Evolutionary conservation across 2,113 vertebrate species (phyloP), one percentile per base, ranked within the genome.

Genomic region (Sigmodon hispidus): DNA sequence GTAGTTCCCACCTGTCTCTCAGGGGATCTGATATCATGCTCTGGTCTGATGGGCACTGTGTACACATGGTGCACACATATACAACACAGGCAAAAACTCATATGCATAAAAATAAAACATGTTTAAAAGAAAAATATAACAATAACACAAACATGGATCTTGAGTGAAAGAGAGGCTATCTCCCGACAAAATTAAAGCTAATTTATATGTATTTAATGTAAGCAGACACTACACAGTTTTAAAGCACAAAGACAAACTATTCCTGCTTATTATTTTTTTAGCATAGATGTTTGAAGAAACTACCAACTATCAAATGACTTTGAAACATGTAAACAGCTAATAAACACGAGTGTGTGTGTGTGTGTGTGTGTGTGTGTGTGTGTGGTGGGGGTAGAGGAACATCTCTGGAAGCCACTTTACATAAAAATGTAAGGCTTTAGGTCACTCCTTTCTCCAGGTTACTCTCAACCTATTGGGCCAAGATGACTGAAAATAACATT

Each of bases 311-410:
- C 34, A 90, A 93, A 84, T 83, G 26, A 9, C 8, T 36, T 63
- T 75, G 69, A 96, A 90, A 65, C 2, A 77, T 75, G 48, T 7
- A 89, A 15, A n/a, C 22, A 43, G 7, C 73, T 40, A 24, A 85
- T 55, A 89, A 5, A 90, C 31, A 72, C 24, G 75, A 1, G 3
- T n/a, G 43, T 2, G n/a, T n/a, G 3, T n/a, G 43, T 2, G 3
- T n/a, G 43, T 2, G 3, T n/a, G 43, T 2, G 3, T n/a, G 43
- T 2, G 3, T n/a, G 43, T 2, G 3, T n/a, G 43, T 2, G 3
- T n/a, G 43, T 2, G 3, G 79, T 21, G 45, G 40, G 11, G 40
- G 43, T 26, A 76, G 43, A 76, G 0, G 5, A 55, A 89, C n/a
- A 87, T 65, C 17, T 21, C 40, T 12, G 50, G 55, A 36, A 87